A percentile compares a stretch with the other conserved stretches of the same genome.
Conservation (phyloP, 1,140 invertebrate genomes). For the Cydia amplana region DNA sequence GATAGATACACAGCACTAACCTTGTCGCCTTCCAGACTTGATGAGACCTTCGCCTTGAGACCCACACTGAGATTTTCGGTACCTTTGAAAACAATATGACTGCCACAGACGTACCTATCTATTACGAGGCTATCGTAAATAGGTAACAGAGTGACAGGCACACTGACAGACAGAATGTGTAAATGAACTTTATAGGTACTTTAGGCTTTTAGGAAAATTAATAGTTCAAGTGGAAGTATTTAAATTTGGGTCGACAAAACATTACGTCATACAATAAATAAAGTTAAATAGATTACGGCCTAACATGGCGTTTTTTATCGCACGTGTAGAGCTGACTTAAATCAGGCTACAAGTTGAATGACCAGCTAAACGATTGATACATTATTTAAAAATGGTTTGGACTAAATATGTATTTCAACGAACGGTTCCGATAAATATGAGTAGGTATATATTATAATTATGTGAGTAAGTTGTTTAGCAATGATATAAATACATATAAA, state of each 20-base stretch:
- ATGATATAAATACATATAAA: too few species aligned
- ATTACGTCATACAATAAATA: too few species aligned
- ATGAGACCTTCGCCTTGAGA: too few species aligned
- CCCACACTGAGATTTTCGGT: too few species aligned
- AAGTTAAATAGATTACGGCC: neutral
- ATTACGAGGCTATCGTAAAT: neutral
- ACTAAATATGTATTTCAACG: neutral
- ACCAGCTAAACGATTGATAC: conserved; percentile 29
- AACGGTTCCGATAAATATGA: neutral
- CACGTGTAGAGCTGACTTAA: neutral
- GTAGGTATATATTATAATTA: neutral
- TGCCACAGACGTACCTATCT: neutral
- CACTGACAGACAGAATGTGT: neutral
- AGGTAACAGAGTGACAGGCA: neutral
- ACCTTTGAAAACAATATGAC: neutral
- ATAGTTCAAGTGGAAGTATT: too few species aligned
- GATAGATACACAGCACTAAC: too few species aligned
- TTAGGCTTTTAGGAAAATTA: too few species aligned
- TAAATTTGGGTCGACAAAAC: too few species aligned
- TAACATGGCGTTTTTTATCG: neutral
- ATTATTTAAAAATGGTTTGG: conserved; percentile 10
- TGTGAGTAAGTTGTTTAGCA: too few species aligned
- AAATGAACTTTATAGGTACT: too few species aligned
- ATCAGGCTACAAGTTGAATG: conserved; percentile 7
- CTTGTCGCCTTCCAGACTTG: too few species aligned